Evolutionary conservation across 2,113 vertebrate genomes (phyloP).

Genomic region (Antechinus stuartii): DNA sequence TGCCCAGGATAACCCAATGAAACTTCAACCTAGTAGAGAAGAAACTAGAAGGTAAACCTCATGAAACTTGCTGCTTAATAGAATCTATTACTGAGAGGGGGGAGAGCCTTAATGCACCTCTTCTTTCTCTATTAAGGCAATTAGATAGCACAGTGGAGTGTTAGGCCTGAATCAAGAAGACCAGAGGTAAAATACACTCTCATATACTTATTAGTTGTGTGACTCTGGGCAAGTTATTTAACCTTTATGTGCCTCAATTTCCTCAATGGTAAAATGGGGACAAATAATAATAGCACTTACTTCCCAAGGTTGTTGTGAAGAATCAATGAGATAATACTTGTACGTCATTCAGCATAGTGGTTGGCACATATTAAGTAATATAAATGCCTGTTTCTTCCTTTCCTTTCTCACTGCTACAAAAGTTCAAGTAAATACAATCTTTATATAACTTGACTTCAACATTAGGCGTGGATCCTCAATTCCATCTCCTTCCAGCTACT

Average conservation of each 20-base stretch:
- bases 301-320: neutral
- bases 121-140: conserved; percentile 13
- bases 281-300: neutral
- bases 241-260: neutral
- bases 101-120: neutral
- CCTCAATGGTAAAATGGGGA: neutral
- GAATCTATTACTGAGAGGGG: neutral
- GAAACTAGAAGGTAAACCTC: neutral
- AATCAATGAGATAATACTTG: neutral
- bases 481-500: neutral
- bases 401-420: neutral
- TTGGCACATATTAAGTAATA: neutral
- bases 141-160: neutral
- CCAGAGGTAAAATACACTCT: neutral
- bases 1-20: conserved; percentile 2
- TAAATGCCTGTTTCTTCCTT: neutral
- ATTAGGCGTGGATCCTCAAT: neutral
- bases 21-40: conserved; percentile 17
- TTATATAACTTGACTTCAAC: neutral
- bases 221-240: neutral
- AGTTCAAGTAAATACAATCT: conserved; percentile 22
- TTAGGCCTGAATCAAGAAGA: neutral
- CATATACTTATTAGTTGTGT: neutral
- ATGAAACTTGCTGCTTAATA: neutral
- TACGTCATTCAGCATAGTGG: neutral